Base-by-base conservation (phyloP, 1,140 invertebrate species). In the Dreissena rostriformis region DNA sequence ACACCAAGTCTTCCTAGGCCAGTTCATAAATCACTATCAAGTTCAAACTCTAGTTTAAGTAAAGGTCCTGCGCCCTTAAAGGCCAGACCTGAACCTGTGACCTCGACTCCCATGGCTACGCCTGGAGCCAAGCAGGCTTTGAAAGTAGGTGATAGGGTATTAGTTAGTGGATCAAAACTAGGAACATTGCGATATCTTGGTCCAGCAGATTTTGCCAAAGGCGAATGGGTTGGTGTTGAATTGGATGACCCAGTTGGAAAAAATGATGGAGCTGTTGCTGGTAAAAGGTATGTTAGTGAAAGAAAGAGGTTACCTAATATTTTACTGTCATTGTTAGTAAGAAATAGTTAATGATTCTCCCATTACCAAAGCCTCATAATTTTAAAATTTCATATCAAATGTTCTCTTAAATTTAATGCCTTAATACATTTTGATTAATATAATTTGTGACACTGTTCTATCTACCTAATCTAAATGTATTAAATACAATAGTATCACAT, bases 221-320 rank as follows among this genome's bases (percentile, higher is more conserved):
- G 98, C 22, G 96, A 97, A 88, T 99, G 98, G 98, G 98, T 97
- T 82, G 98, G 98, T 19, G 96, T 99, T 28, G 98, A 99, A 94
- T 94, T 99, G 84, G 98, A 99, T 91, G 98, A 98, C 82, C 96
- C 97, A 15, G 94, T 96, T 78, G 98, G 98, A 55, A 99, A 99
- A 94, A 99, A 99, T 94, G 98, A 99, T 94, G 98, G 98, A 66
- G 96, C 97, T 63, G 97, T 99, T 61, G 97, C 96, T 87, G 98
- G 95, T 11, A 95, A 94, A 91, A 93, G 94, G 94, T 95, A 86
- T 85, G 90, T 10, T 39, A 39, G 4, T 39, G 39, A 39, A 39
- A 39, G 39, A 39, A 8, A 39, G 8, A 5, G 4, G 39, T 39
- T 39, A 39, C 8, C 8, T 39, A 39, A 39, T 24, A 5, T 63